Evolutionary conservation across 2,888 invertebrate genomes (phyloP).

Genomic region (Drosophila algonquin): DNA sequence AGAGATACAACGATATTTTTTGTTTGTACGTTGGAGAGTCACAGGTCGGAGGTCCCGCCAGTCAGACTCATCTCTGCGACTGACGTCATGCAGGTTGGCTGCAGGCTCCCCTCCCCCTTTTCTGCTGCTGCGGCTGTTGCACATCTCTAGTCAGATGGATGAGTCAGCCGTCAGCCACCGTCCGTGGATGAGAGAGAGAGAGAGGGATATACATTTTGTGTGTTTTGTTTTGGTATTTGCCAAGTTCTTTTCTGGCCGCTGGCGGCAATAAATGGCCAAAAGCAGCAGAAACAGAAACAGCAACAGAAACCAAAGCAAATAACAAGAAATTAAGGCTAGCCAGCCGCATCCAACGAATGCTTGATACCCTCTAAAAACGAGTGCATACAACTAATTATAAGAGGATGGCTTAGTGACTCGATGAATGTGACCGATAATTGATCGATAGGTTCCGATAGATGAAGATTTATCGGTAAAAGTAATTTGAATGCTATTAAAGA

Average conservation of each 20-base stretch:
- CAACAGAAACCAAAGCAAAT: background rate
- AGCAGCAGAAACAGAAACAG: constrained; percentile 20
- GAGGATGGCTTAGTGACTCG: too few species aligned
- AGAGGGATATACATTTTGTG: constrained; percentile 23
- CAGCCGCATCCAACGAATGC: background rate
- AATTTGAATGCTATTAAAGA: too few species aligned
- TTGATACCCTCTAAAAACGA: background rate
- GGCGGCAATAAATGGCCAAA: constrained; percentile 50
- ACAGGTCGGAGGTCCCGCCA: constrained; percentile 6
- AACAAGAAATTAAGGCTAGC: background rate
- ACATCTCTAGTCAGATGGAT: constrained; percentile 22
- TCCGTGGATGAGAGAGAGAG: constrained; percentile 6
- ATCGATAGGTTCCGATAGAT: too few species aligned
- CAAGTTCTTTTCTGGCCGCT: constrained; percentile 42
- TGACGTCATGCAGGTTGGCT: background rate
- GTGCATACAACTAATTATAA: too few species aligned
- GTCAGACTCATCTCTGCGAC: constrained; percentile 22
- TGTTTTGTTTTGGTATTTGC: constrained; percentile 41
- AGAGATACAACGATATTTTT: constrained; percentile 15
- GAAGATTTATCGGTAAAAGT: too few species aligned
- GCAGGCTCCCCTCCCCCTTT: background rate
- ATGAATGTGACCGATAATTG: too few species aligned
- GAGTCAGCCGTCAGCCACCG: constrained; percentile 24
- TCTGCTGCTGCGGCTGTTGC: constrained; percentile 20
- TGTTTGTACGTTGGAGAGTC: background rate